Percentiles rank a stretch among this genome's conserved stretches.
These are phyloP conservation scores for Gasterosteus aculeatus DNA, from an alignment of 2,113 vertebrate genomes.

Conservation along the genomic window DNA sequence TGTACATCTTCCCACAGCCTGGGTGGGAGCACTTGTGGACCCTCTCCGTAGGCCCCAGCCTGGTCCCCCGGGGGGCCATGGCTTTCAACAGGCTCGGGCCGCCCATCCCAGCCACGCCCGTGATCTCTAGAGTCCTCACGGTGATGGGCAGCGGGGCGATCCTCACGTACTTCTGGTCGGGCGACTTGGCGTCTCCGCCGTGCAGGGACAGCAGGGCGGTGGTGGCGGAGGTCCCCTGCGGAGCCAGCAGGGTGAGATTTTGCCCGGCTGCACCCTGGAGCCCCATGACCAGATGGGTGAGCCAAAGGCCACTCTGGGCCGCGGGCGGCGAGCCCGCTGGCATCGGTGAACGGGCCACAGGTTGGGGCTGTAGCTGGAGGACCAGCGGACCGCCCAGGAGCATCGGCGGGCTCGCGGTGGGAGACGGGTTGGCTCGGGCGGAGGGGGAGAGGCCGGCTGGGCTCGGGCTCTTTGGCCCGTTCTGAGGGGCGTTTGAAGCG, in stretches of 20 bases:
- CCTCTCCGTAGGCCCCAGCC: constrained; percentile 65
- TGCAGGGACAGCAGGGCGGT: constrained; percentile 66
- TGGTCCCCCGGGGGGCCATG: constrained; percentile 63
- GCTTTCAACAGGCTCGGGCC: constrained; percentile 64
- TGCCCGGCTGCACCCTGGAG: constrained; percentile 77
- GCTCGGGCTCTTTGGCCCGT: constrained; percentile 7
- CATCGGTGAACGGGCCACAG: constrained; percentile 51
- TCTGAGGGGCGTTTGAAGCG: constrained; percentile 22
- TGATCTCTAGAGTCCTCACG: constrained; percentile 67
- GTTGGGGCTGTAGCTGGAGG: constrained; percentile 85
- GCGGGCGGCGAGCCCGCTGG: constrained; percentile 51
- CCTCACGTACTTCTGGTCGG: constrained; percentile 87
- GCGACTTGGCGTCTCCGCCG: constrained; percentile 50
- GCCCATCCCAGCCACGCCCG: constrained; percentile 51
- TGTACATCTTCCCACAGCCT: constrained; percentile 89
- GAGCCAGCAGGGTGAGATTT: constrained; percentile 77
- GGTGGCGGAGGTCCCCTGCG: constrained; percentile 62
- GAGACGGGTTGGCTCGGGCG: constrained; percentile 13
- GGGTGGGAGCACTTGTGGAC: constrained; percentile 87
- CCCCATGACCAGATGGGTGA: constrained; percentile 85
- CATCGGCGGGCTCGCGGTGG: constrained; percentile 52
- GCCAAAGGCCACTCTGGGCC: constrained; percentile 63
- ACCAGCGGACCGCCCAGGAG: constrained; percentile 79
- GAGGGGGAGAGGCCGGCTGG: constrained; percentile 27
- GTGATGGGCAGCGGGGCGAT: constrained; percentile 86